Conservation (phyloP, 2,113 vertebrate species). For the Tapirus terrestris region DNA sequence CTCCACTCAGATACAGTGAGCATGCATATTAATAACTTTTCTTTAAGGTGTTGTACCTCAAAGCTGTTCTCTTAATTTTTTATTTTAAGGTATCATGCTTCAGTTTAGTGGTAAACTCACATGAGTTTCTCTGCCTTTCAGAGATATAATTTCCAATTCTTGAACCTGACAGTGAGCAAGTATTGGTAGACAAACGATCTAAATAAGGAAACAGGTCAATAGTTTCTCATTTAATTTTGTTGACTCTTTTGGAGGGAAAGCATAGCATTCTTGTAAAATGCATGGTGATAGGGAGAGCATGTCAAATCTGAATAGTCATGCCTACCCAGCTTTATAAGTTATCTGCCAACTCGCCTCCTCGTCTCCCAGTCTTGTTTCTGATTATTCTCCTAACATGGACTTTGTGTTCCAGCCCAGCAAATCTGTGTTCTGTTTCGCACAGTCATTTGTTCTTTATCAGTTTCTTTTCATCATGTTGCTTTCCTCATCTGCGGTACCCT, state of each 20-base stretch:
- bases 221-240: constrained; percentile 35
- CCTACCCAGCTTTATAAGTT: background rate
- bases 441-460: constrained; percentile 15
- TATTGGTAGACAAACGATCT: background rate
- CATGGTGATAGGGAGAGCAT: background rate
- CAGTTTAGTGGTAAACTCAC: background rate
- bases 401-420: constrained; percentile 33
- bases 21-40: background rate
- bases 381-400: background rate
- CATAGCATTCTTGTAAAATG: background rate
- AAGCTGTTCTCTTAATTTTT: background rate
- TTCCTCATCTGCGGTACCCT: background rate
- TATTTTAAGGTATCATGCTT: background rate
- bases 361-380: constrained; percentile 6
- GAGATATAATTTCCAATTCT: constrained; percentile 5
- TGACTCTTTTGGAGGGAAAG: background rate
- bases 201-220: constrained; percentile 43
- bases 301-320: background rate
- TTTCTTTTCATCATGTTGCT: background rate
- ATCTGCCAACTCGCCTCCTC: background rate
- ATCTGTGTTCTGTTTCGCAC: constrained; percentile 54
- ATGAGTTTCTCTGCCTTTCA: background rate
- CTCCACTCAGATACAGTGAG: background rate
- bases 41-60: background rate
- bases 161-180: constrained; percentile 9